These are phyloP conservation scores for Cabera pusaria DNA, from an alignment of 2,888 invertebrate species.

Conservation along the genomic window DNA sequence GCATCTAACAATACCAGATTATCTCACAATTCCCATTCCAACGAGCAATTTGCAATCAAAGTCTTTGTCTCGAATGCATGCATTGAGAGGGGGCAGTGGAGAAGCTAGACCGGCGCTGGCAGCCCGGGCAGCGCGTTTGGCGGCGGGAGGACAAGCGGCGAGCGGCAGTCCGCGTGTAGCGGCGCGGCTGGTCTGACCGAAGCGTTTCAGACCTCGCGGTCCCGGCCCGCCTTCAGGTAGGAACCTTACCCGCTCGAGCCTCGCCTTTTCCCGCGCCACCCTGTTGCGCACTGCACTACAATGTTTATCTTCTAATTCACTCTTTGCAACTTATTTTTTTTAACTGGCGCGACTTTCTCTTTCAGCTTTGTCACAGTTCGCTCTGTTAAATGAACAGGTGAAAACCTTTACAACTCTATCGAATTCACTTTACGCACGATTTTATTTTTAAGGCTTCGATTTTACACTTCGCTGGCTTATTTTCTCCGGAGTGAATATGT, in stretches of 20 bases:
- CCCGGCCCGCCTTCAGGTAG: conserved; percentile 63
- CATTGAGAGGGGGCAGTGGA: conserved; percentile 3
- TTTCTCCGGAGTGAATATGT: conserved; percentile 17
- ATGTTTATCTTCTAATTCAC: conserved; percentile 54
- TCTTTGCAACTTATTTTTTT: conserved; percentile 24
- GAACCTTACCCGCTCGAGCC: conserved; percentile 44
- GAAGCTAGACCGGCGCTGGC: conserved; percentile 33
- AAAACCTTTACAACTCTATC: conserved; percentile 18
- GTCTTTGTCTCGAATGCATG: not conserved
- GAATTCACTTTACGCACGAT: conserved; percentile 19
- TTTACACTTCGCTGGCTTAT: conserved; percentile 22
- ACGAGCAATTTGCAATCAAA: not conserved
- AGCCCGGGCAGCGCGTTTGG: conserved; percentile 40
- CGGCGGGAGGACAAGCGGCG: conserved; percentile 44
- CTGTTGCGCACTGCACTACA: conserved; percentile 77
- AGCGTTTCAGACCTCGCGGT: conserved; percentile 55
- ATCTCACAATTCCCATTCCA: too few relatives aligned
- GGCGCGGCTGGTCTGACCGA: conserved; percentile 62
- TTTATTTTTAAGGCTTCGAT: conserved; percentile 23
- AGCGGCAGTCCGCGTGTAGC: conserved; percentile 72
- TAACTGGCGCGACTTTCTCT: conserved; percentile 22
- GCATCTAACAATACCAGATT: too few relatives aligned
- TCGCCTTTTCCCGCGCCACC: conserved; percentile 53
- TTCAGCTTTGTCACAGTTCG: conserved; percentile 25
- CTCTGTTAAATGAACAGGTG: conserved; percentile 22